A percentile compares a stretch with the other conserved stretches of the same genome.
Conservation (phyloP, 2,113 vertebrate genomes). For the Dendropsophus ebraccatus region DNA sequence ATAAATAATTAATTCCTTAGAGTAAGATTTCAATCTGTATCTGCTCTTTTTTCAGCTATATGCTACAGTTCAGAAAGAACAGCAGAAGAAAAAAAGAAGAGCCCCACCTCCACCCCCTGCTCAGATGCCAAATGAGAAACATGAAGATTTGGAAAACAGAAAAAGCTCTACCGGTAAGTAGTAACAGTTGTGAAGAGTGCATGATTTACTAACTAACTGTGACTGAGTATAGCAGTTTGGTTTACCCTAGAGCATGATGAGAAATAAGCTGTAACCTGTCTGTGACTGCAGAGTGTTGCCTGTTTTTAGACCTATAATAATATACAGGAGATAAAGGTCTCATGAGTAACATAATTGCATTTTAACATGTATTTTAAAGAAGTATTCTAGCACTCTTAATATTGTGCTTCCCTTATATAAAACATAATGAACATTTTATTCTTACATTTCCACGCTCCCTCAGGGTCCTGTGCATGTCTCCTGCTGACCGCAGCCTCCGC, state of each 20-base stretch:
- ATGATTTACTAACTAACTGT: background rate
- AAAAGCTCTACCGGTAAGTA: conserved; percentile 87
- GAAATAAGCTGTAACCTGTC: background rate
- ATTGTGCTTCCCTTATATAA: too few relatives aligned
- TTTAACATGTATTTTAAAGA: background rate
- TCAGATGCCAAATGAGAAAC: conserved; percentile 75
- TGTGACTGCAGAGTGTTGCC: background rate
- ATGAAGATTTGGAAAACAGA: conserved; percentile 83
- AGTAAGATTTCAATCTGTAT: background rate
- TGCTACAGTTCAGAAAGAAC: conserved; percentile 72
- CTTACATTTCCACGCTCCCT: too few relatives aligned
- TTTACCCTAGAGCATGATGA: background rate
- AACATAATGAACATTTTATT: too few relatives aligned
- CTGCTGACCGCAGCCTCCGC: too few relatives aligned
- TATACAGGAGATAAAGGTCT: too few relatives aligned
- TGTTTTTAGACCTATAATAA: background rate
- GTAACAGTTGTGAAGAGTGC: background rate
- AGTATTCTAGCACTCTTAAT: too few relatives aligned
- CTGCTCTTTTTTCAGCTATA: conserved; percentile 71
- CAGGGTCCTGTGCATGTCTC: too few relatives aligned
- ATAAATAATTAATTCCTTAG: background rate
- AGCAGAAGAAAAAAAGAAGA: conserved; percentile 87
- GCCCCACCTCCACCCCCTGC: conserved; percentile 81
- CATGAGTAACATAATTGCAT: background rate
- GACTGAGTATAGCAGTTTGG: background rate